Base-by-base conservation (phyloP, 2,797 vertebrate species). In the Picus viridis region DNA sequence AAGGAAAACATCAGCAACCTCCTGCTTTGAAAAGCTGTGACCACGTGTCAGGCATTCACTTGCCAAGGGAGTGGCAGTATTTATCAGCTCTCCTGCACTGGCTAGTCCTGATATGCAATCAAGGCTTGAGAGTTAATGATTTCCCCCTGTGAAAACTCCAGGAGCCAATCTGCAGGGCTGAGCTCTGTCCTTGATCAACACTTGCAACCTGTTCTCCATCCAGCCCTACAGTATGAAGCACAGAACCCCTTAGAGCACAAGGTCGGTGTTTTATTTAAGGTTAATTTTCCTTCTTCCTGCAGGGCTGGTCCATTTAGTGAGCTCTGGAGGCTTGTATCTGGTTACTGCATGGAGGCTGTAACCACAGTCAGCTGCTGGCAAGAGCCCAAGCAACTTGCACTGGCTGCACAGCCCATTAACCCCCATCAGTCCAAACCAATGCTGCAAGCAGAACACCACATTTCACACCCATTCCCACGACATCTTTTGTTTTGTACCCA, bases 91-190 rank as follows among this genome's bases (percentile, higher is more conserved):
- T 83, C 85, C 92, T 24, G 51, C 69, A 81, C 79, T 43, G 34
- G 53, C 69, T 92, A 89, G 57, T 88, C 81, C 83, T 41, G 67
- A 75, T n/a, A 94, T 32, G 24, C 77, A 95, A 95, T 94, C 80
- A 93, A 79, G 41, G 76, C 72, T 82, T 65, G 18, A 26, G 71
- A 96, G 96, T 94, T 96, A 95, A 94, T 83, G 24, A 95, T 94
- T 96, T 95, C 80, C 82, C 70, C 16, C 71, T 54, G 70, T 81
- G 92, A 97, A 96, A 91, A 93, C n/a, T 63, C 30, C 69, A 79
- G 27, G 11, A 92, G 19, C 34, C 57, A 71, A 92, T 41, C 81
- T 75, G 95, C 96, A 96, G 95, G 92, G 94, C 68, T 95, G 91
- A 91, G 86, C 93, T 89, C 71, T 27, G 45, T 72, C 74, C 80